Base-by-base conservation (phyloP, 2,888 invertebrate genomes). In the Eulithis testata region DNA sequence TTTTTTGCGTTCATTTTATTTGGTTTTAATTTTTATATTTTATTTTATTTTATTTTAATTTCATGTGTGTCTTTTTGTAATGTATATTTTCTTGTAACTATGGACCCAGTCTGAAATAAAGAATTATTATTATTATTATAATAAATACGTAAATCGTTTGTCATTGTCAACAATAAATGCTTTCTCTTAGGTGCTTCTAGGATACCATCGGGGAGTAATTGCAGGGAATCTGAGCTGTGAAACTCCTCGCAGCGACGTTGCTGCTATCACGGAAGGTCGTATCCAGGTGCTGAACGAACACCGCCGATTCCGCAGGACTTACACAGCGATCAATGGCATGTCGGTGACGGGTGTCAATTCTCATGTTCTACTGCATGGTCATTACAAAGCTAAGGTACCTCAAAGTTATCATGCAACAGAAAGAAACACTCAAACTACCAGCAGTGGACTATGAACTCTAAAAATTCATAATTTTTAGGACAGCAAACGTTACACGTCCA, bases 211-310 rank as follows among this genome's bases (percentile, higher is more conserved):
- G 43, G 95, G 95, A 0, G 73, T 88, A 7, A 92, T 97, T 61
- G 96, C 97, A 0, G 95, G 95, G 0, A 97, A 96, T 82, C 88
- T 97, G 36, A 95, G 97, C 81, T 96, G 89, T 79, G 88, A 92
- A 0, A 86, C 80, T 2, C 95, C 96, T 0, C 86, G 93, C 3
- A 82, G 84, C 50, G 93, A 91, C 37, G 77, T 94, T 0, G 83
- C 85, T 37, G 92, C 92, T 11, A 75, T 95, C 9, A 81, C 84
- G 0, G 91, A 94, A 0, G 94, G 94, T 0, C 85, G 90, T 65
- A 83, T 94, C 49, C 77, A 91, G 75, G 93, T 96, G n/a, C 93
- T 96, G 3, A 91, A 93, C 0, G 95, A 93, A 68, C 89, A 84
- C 86, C 93, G 76, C 64, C 88, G 76, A 0, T 95, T 95, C 90